Percentiles rank a stretch among this genome's conserved stretches.
These are phyloP conservation scores for Lagorchestes hirsutus DNA, from an alignment of 2,797 vertebrate species.

Conservation along the genomic window DNA sequence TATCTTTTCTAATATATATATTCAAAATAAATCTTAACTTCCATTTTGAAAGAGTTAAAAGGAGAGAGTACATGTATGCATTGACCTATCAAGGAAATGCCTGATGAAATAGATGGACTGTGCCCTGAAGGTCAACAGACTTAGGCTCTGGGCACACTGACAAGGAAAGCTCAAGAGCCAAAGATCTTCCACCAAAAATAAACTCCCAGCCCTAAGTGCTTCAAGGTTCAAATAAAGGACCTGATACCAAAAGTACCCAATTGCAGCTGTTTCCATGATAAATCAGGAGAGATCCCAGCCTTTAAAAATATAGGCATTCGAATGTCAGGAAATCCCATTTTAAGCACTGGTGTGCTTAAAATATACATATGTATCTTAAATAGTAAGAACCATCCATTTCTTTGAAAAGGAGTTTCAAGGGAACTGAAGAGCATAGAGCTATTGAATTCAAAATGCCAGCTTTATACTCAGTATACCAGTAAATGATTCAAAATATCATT, in stretches of 20 bases:
- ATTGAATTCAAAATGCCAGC: not conserved
- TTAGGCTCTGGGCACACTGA: constrained; percentile 57
- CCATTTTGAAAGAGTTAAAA: constrained; percentile 60
- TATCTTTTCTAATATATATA: not conserved
- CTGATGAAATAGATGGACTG: constrained; percentile 48
- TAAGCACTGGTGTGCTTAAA: not conserved
- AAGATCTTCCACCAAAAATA: constrained; percentile 74
- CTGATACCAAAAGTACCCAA: constrained; percentile 20
- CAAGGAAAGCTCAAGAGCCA: constrained; percentile 67
- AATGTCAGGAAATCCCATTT: not conserved
- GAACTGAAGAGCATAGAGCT: not conserved
- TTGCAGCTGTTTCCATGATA: constrained; percentile 56
- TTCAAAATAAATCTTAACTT: constrained; percentile 24
- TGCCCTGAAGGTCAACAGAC: constrained; percentile 65
- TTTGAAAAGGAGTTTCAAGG: not conserved
- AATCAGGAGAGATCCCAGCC: constrained; percentile 22
- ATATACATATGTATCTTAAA: not conserved
- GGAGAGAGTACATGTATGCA: constrained; percentile 12
- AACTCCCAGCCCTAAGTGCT: constrained; percentile 27
- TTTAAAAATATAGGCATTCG: not conserved
- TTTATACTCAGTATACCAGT: not conserved
- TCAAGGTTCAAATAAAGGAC: constrained; percentile 18
- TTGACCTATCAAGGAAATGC: constrained; percentile 57
- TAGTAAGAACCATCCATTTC: not conserved
- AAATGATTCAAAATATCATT: not conserved